These are phyloP conservation scores for Eupithecia pulchellata DNA, from an alignment of 2,888 invertebrate species.

Conservation along the genomic window DNA sequence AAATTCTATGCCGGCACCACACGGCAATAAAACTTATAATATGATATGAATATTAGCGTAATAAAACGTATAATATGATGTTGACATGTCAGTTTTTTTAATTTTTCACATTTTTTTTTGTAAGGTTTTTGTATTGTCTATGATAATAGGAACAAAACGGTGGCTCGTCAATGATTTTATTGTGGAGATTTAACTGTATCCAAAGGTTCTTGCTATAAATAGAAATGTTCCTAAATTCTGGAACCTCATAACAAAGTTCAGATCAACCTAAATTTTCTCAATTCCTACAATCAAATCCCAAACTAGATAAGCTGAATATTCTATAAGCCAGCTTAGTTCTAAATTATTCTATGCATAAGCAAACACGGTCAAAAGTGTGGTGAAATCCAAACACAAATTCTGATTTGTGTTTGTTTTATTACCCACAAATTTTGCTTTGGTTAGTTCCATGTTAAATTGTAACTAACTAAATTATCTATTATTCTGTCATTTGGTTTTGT, in stretches of 20 bases:
- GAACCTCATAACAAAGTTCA: neutral
- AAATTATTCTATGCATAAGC: slow-evolving; percentile 38
- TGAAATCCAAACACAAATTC: slow-evolving; percentile 27
- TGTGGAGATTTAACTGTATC: neutral
- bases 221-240: neutral
- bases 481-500: neutral
- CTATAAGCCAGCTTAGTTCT: slow-evolving; percentile 27
- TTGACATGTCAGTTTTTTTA: too few relatives aligned
- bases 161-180: too few relatives aligned
- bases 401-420: neutral
- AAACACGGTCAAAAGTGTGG: slow-evolving; percentile 31
- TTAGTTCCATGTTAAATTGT: neutral
- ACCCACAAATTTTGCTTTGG: neutral
- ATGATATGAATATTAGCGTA: too few relatives aligned
- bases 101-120: too few relatives aligned
- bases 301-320: slow-evolving; percentile 28
- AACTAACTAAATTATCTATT: neutral
- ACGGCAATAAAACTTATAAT: too few relatives aligned
- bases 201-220: neutral
- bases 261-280: slow-evolving; percentile 15
- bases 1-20: too few relatives aligned
- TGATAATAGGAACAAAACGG: too few relatives aligned
- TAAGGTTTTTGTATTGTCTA: too few relatives aligned
- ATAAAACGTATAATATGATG: too few relatives aligned
- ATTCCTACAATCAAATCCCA: slow-evolving; percentile 16